Evolutionary conservation across 1,140 invertebrate genomes (phyloP).

Genomic region (Asbolus verrucosus): DNA sequence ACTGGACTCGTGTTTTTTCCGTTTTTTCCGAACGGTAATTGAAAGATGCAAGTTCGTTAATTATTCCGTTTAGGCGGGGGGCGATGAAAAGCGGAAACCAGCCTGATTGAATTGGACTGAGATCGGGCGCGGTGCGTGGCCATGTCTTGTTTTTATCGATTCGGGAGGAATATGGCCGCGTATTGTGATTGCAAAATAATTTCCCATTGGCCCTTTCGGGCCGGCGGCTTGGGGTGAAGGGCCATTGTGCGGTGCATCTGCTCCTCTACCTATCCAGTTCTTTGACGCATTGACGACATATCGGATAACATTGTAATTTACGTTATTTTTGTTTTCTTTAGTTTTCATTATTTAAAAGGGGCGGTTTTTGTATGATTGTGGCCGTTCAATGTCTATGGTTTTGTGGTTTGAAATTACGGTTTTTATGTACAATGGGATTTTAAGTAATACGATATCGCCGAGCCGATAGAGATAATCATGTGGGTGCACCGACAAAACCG

Average conservation of each 20-base stretch:
- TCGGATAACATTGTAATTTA: slow-evolving; percentile 51
- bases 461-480: slow-evolving; percentile 4
- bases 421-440: slow-evolving; percentile 37
- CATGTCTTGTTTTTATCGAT: no score
- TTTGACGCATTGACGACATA: slow-evolving; percentile 37
- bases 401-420: slow-evolving; percentile 43
- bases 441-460: slow-evolving; percentile 25
- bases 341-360: slow-evolving; percentile 32
- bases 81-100: no score
- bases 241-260: slow-evolving; percentile 35
- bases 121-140: slow-evolving; percentile 9
- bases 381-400: slow-evolving; percentile 36
- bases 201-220: slow-evolving; percentile 37
- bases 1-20: neutral
- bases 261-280: slow-evolving; percentile 40
- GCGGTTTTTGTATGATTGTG: slow-evolving; percentile 24
- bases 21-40: neutral
- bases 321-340: slow-evolving; percentile 36
- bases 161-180: slow-evolving; percentile 22
- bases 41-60: neutral
- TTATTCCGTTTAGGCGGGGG: no score
- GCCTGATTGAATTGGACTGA: no score
- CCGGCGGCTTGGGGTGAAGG: neutral
- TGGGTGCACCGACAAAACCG: no score
- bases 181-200: slow-evolving; percentile 37